Evolutionary conservation across 2,797 vertebrate species (phyloP).

Genomic region (Somateria mollissima): DNA sequence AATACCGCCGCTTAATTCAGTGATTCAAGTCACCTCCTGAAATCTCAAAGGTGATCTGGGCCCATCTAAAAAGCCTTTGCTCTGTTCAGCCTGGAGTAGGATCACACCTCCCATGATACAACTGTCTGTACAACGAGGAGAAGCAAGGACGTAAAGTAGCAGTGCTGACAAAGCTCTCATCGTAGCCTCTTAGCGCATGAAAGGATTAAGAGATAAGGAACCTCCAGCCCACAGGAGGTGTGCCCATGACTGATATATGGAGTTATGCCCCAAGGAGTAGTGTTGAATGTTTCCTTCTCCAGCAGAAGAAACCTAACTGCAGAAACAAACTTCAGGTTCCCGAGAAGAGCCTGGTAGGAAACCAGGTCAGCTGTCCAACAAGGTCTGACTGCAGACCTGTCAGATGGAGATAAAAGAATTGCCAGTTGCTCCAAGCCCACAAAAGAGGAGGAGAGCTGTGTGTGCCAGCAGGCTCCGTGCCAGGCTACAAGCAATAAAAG

Average conservation of each 20-base stretch:
- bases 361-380: neutral
- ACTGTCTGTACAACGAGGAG: neutral
- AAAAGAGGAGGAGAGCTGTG: neutral
- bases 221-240: neutral
- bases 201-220: neutral
- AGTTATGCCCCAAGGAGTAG: neutral
- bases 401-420: neutral
- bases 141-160: neutral
- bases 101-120: neutral
- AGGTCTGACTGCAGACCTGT: neutral
- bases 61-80: neutral
- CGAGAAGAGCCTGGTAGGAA: neutral
- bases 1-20: neutral
- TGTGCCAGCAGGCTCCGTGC: conserved; percentile 5
- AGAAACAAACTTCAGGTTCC: neutral
- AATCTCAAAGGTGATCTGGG: neutral
- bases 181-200: neutral
- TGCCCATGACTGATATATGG: neutral
- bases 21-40: neutral
- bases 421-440: neutral
- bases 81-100: neutral
- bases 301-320: neutral
- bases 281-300: neutral
- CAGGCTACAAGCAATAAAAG: neutral
- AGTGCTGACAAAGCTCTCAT: neutral